Evolutionary conservation across 2,113 vertebrate species (phyloP).

Genomic region (Pluvianellus socialis): DNA sequence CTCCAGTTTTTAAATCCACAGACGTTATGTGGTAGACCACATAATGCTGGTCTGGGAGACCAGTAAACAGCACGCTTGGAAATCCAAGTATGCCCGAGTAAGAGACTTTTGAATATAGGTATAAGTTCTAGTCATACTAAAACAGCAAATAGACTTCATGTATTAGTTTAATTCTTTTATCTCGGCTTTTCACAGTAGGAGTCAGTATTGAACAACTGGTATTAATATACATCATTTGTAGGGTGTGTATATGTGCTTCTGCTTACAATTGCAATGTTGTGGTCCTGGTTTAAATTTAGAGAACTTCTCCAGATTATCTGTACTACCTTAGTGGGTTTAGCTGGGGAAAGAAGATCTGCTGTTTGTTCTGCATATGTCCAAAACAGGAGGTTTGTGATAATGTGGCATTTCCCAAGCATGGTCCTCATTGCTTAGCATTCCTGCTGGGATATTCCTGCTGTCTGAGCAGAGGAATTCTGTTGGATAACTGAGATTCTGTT

Average conservation of each 20-base stretch:
- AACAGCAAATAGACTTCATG: background rate
- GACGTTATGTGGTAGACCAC: constrained; percentile 14
- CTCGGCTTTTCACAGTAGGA: background rate
- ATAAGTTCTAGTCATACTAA: background rate
- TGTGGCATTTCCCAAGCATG: background rate
- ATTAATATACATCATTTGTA: background rate
- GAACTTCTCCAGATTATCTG: background rate
- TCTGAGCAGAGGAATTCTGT: background rate
- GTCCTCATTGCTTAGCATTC: background rate
- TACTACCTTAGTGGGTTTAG: background rate
- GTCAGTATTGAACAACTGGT: background rate
- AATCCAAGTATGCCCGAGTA: background rate
- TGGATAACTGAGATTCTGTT: background rate
- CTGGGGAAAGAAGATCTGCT: background rate
- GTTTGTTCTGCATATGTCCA: background rate
- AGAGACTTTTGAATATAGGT: background rate
- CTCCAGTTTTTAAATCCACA: constrained; percentile 1
- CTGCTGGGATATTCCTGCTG: background rate
- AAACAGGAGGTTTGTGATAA: background rate
- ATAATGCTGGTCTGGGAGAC: background rate
- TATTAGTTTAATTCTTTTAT: background rate
- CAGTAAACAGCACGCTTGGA: background rate
- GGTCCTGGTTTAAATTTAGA: background rate
- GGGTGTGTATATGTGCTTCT: background rate
- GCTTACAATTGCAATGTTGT: background rate